Evolutionary conservation across 2,113 vertebrate genomes (phyloP).

Genomic region (Eclectus roratus): DNA sequence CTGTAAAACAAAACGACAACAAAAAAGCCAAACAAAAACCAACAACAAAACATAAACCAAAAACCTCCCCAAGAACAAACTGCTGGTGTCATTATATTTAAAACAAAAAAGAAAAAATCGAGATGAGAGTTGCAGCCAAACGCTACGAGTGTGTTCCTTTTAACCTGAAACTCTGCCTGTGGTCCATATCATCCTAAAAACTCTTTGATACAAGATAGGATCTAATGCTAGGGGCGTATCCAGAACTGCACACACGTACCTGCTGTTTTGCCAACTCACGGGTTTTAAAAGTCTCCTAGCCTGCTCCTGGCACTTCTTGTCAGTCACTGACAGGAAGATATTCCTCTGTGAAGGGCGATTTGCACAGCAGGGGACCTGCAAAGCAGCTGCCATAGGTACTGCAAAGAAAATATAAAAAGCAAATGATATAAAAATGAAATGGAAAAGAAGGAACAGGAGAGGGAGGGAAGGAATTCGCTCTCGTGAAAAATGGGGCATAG

Average conservation of each 20-base stretch:
- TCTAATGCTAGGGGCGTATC: conserved; percentile 60
- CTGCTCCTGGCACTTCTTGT: conserved; percentile 65
- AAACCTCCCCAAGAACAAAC: neutral
- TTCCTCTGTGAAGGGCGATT: conserved; percentile 63
- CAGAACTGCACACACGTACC: conserved; percentile 42
- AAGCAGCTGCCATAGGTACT: conserved; percentile 48
- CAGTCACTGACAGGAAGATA: conserved; percentile 57
- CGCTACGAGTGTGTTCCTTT: neutral
- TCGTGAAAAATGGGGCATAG: conserved; percentile 6
- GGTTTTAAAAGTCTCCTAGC: conserved; percentile 51
- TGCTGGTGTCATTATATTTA: neutral
- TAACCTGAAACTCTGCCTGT: conserved; percentile 59
- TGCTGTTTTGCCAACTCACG: conserved; percentile 55
- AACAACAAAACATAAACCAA: neutral
- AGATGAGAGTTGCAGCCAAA: conserved; percentile 22
- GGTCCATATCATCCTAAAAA: conserved; percentile 18
- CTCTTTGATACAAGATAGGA: conserved; percentile 56
- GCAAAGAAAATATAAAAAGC: conserved; percentile 21
- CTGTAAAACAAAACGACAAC: neutral
- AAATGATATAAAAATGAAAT: conserved; percentile 52
- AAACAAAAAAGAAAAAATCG: neutral
- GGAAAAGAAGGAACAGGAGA: neutral
- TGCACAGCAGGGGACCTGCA: conserved; percentile 61
- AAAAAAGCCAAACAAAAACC: neutral
- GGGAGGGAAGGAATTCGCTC: neutral